A percentile compares a stretch with the other conserved stretches of the same genome.
phyloP scores from a whole-genome alignment of 2,888 invertebrate species.

The Watsonalla binaria region DNA sequence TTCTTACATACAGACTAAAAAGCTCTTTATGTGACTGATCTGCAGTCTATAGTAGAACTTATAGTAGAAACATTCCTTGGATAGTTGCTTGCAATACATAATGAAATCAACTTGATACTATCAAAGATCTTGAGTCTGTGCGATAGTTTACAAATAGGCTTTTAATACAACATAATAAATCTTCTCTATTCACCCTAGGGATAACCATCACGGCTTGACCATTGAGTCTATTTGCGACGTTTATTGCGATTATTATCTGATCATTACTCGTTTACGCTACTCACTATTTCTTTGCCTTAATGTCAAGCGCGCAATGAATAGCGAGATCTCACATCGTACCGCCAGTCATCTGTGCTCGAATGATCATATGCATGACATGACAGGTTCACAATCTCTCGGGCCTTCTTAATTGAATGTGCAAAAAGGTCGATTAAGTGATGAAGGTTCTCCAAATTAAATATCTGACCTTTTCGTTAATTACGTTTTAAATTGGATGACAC shows the following conservation, averaged over 20 bases:
- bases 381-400: not conserved
- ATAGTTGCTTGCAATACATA: not conserved
- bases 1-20: too few relatives aligned
- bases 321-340: not conserved
- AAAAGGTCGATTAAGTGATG: not conserved
- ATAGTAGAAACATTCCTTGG: not conserved
- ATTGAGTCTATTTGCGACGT: not conserved
- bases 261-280: not conserved
- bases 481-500: not conserved
- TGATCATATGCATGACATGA: not conserved
- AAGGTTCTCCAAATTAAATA: not conserved
- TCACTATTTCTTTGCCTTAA: not conserved
- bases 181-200: not conserved
- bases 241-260: not conserved
- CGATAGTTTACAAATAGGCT: not conserved
- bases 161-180: not conserved
- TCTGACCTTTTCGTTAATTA: not conserved
- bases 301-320: not conserved
- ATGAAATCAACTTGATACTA: not conserved
- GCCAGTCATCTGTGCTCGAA: not conserved
- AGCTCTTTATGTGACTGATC: too few relatives aligned
- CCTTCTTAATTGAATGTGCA: not conserved
- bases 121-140: not conserved
- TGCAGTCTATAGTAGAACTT: too few relatives aligned
- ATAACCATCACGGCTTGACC: not conserved